Evolutionary conservation across 2,888 invertebrate genomes (phyloP), one percentile per base, ranked within the genome.

Genomic region (Trachelus troglodyta): DNA sequence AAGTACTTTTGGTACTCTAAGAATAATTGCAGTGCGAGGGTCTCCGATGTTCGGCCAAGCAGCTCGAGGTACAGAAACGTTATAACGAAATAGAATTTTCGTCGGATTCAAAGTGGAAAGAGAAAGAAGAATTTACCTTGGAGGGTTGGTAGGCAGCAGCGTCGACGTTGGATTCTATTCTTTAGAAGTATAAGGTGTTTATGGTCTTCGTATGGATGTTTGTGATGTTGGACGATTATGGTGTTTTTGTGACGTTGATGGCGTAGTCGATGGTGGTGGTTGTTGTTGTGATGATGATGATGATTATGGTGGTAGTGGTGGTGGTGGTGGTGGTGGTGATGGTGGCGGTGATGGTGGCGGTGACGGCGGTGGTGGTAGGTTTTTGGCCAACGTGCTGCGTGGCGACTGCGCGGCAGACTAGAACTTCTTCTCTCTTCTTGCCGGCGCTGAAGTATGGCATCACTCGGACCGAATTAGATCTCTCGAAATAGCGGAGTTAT

Each of bases 381-480:
- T 80, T 73, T 34, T 76, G 84, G 85, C 84, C 84, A 86, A 86
- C 86, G 89, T 86, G 86, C 85, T 86, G 77, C 40, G 40, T 85
- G 87, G 86, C 88, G 90, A 91, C 90, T 90, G 90, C 89, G 88
- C 87, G 81, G 77, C 79, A 81, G 83, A 81, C 80, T 81, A 79
- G 81, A 83, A 82, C 81, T 82, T 80, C 83, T 76, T 81, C 79
- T 81, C 81, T 82, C 80, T 80, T 81, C 74, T 74, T 76, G 73
- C 85, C 85, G 87, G 87, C 87, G 86, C 85, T 85, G 86, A 89
- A 89, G 89, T 89, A 88, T 89, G 89, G 87, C 90, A 90, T 91
- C 90, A 90, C 88, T 87, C 85, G 86, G 82, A 87, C 89, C 83
- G 84, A 90, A 86, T 91, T 91, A 91, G 91, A 90, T 84, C 83